Evolutionary conservation across 1,140 invertebrate genomes (phyloP), one percentile per base, ranked within the genome.

Genomic region (Lepidurus couesii): DNA sequence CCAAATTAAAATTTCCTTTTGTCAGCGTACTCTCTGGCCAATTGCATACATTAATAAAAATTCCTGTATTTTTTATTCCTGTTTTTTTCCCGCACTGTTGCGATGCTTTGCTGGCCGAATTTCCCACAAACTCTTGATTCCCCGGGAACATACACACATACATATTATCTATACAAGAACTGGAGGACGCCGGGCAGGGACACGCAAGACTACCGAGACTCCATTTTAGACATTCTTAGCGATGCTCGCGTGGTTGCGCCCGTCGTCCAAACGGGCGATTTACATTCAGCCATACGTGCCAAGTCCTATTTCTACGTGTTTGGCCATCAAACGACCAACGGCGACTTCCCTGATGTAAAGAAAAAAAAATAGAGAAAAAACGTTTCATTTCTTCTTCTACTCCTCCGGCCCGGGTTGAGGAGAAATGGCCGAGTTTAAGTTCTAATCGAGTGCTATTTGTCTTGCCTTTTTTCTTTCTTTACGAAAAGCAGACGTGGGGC

Each of bases 301-400:
- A 45, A 80, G 76, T 86, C 85, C 42, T 97, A 92, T 85, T 96
- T 97, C 86, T 97, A 96, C 84, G 93, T 97, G 0, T 97, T 96
- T 83, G 93, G 94, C 83, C 95, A 98, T 84, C 95, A 97, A 82
- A 94, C 93, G 0, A 95, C 94, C 82, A 93, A 96, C 80, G 93
- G 95, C 4, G 92, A 95, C 83, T 95, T 94, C 86, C 93, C 93
- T 7, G 92, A 92, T 89, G 92, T 93, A 85, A 34, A 34, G 34
- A 34, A 34, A 34, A 34, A 34, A 34, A 34, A 34, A 1, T 34
- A 34, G 34, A 34, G 4, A 34, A 34, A 4, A 34, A 79, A 21
- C 42, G 3, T 24, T 34, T 13, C 43, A 16, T 6, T 44, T 42
- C n/a, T 75, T 65, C 21, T 47, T 47, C 21, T 65, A n/a, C 53